phyloP scores from a whole-genome alignment of 2,797 vertebrate genomes.

The Typhlichthys subterraneus region DNA sequence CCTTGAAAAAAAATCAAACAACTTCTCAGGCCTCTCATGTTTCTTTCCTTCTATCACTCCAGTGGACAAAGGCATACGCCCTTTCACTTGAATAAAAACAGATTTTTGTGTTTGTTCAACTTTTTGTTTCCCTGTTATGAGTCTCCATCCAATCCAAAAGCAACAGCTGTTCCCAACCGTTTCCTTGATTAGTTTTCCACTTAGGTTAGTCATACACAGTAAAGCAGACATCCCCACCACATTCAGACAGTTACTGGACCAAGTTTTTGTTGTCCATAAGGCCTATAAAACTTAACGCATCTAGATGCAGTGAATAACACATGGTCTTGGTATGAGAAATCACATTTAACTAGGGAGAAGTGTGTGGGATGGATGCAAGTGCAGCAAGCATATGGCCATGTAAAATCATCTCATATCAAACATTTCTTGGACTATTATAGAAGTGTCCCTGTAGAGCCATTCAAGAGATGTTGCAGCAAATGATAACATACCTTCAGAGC shows the following conservation, averaged over 20 bases:
- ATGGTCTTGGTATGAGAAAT: slow-evolving; percentile 24
- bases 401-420: slow-evolving; percentile 8
- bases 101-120: slow-evolving; percentile 25
- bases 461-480: slow-evolving; percentile 6
- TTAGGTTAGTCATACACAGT: slow-evolving; percentile 50
- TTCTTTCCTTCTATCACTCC: slow-evolving; percentile 52
- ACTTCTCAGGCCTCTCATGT: slow-evolving; percentile 41
- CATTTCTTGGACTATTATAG: background rate
- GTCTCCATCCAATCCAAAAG: slow-evolving; percentile 36
- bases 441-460: background rate
- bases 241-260: slow-evolving; percentile 46
- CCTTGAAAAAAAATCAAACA: slow-evolving; percentile 18
- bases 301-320: slow-evolving; percentile 61
- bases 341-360: slow-evolving; percentile 24
- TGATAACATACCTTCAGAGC: background rate
- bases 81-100: slow-evolving; percentile 58
- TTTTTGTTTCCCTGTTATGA: slow-evolving; percentile 36
- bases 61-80: slow-evolving; percentile 42
- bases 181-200: slow-evolving; percentile 55
- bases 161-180: slow-evolving; percentile 19
- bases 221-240: slow-evolving; percentile 48
- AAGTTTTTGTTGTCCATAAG: slow-evolving; percentile 69
- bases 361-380: slow-evolving; percentile 55
- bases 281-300: slow-evolving; percentile 59
- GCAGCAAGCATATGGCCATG: slow-evolving; percentile 24